Evolutionary conservation across 2,888 invertebrate genomes (phyloP), one percentile per base, ranked within the genome.

Genomic region (Aelia acuminata): DNA sequence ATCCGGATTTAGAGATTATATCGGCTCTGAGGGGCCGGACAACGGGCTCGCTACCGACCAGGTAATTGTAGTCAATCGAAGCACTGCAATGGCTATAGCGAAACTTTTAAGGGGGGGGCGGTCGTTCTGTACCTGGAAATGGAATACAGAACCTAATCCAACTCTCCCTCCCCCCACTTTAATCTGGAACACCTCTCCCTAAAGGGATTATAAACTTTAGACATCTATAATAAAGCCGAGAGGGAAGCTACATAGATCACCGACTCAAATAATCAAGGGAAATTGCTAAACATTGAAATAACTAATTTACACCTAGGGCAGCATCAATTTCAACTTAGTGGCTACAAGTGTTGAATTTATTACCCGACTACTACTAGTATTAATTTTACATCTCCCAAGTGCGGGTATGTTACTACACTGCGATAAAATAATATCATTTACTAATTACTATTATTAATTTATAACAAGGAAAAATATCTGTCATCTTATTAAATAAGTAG

Each of bases 231-330:
- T 87, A 87, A 70, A 70, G 43, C 26, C 87, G 8, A 35, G 3
- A 70, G 26, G 57, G n/a, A n/a, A n/a, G 87, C 20, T 26, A 70
- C 70, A 87, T 87, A 87, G 87, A 87, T 87, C 87, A 87, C 87
- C 70, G 43, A 48, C 70, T 70, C 47, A 87, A 87, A 87, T 87
- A 87, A 87, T 87, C 87, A 87, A 87, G 87, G 63, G 39, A 87
- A 87, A 87, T 87, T 87, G 87, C 57, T 70, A 87, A 87, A 87
- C 87, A 87, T 87, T 63, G 87, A 87, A 87, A 87, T 87, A 87
- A 87, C 87, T 87, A 87, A 87, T 87, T 87, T 87, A 70, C 87
- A 70, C 63, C 26, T 87, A 18, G 87, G 39, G 57, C 63, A 63
- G 70, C 87, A 87, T 87, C 87, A 87, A 87, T 87, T 87, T 70